Percentiles rank a stretch among this genome's conserved stretches.
These are phyloP conservation scores for Nymphalis c-album DNA, from an alignment of 2,888 invertebrate genomes.

Conservation along the genomic window DNA sequence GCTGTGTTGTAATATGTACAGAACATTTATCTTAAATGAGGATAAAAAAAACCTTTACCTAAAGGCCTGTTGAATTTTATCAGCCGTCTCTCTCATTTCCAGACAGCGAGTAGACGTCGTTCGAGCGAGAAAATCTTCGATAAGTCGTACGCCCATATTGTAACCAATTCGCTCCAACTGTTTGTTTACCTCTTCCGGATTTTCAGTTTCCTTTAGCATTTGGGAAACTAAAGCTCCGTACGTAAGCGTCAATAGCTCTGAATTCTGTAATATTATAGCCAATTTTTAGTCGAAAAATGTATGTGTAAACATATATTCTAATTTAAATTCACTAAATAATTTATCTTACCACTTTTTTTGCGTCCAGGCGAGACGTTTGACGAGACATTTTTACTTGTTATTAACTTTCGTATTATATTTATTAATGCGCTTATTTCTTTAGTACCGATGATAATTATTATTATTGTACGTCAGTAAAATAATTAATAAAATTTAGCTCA, in stretches of 20 bases:
- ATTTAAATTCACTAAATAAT: not conserved
- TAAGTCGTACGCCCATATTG: conserved; percentile 98
- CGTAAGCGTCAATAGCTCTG: conserved; percentile 97
- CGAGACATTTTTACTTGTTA: conserved; percentile 81
- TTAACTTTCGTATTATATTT: conserved; percentile 17
- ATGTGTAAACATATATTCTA: conserved; percentile 2
- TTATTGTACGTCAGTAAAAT: too few relatives aligned
- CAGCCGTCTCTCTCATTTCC: conserved; percentile 98
- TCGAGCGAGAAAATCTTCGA: conserved; percentile 98
- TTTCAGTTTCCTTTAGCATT: conserved; percentile 97
- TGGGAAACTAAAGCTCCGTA: conserved; percentile 99
- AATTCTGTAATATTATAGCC: conserved; percentile 86
- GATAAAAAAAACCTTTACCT: conserved; percentile 53
- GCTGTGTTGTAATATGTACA: too few relatives aligned
- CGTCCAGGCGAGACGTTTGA: conserved; percentile 85
- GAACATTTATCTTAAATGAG: not conserved
- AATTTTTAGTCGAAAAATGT: conserved; percentile 8
- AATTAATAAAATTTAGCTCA: too few relatives aligned
- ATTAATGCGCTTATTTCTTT: not conserved
- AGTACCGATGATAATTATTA: too few relatives aligned
- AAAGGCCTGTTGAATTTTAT: conserved; percentile 92
- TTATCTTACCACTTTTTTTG: conserved; percentile 87
- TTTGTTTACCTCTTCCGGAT: conserved; percentile 98
- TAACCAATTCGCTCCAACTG: conserved; percentile 97
- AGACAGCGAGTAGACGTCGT: conserved; percentile 94